Conservation (phyloP, 2,797 vertebrate species). For the Cryptoprocta ferox region DNA sequence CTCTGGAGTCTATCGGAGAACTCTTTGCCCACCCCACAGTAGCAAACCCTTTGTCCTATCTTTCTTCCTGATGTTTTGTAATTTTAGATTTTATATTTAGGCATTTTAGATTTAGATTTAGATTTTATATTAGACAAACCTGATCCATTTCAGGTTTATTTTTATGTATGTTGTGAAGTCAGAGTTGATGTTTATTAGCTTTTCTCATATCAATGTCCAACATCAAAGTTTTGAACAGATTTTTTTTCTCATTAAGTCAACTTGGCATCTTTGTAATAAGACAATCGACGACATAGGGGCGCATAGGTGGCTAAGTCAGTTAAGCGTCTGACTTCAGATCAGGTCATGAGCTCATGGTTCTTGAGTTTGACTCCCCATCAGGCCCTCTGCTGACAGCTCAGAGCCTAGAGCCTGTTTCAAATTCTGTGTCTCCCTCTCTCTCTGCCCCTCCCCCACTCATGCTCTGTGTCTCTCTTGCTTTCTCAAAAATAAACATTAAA, state of each 20-base stretch:
- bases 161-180: background rate
- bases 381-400: no score
- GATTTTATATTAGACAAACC: background rate
- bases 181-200: background rate
- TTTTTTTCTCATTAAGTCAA: background rate
- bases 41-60: background rate
- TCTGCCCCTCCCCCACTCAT: no score
- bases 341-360: no score
- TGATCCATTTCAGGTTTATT: background rate
- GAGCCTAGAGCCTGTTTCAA: no score
- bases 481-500: no score
- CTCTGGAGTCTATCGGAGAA: background rate
- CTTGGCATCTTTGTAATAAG: background rate
- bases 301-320: no score
- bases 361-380: no score
- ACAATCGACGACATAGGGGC: background rate
- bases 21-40: background rate
- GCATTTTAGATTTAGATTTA: no score
- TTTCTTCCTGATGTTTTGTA: constrained; percentile 28
- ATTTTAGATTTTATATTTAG: background rate
- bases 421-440: no score
- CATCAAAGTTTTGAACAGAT: background rate
- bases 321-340: no score
- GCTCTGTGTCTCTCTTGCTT: no score
- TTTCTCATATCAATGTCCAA: background rate